Evolutionary conservation across 2,888 invertebrate species (phyloP).

Genomic region (Cotesia congregata): DNA sequence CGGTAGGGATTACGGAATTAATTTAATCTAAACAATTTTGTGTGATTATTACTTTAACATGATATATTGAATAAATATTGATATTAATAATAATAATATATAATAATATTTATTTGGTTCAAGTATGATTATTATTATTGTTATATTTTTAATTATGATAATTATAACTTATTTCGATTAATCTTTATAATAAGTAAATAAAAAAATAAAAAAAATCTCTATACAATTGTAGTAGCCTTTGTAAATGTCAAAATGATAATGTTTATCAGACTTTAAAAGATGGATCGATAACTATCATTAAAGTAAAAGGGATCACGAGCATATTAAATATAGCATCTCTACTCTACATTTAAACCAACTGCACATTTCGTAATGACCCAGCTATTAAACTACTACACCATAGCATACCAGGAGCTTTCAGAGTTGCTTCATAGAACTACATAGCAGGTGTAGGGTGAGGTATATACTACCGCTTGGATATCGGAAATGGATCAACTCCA

Average conservation of each 20-base stretch:
- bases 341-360: constrained; percentile 22
- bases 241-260: background rate
- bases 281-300: constrained; percentile 1
- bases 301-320: background rate
- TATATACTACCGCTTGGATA: constrained; percentile 17
- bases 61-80: constrained; percentile 52
- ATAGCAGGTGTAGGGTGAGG: constrained; percentile 30
- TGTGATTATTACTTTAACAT: constrained; percentile 67
- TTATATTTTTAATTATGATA: background rate
- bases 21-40: constrained; percentile 63
- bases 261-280: background rate
- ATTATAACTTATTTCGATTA: background rate
- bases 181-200: background rate
- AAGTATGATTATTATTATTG: background rate
- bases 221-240: background rate
- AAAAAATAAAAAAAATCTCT: background rate
- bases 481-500: constrained; percentile 28
- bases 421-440: constrained; percentile 10
- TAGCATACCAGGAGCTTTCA: constrained; percentile 9
- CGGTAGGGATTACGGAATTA: constrained; percentile 62
- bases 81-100: constrained; percentile 28
- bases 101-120: constrained; percentile 30
- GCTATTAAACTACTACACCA: constrained; percentile 13
- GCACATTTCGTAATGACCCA: constrained; percentile 36
- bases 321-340: background rate